These are phyloP conservation scores for Ibycter americanus DNA, from an alignment of 2,797 vertebrate genomes.

Conservation along the genomic window DNA sequence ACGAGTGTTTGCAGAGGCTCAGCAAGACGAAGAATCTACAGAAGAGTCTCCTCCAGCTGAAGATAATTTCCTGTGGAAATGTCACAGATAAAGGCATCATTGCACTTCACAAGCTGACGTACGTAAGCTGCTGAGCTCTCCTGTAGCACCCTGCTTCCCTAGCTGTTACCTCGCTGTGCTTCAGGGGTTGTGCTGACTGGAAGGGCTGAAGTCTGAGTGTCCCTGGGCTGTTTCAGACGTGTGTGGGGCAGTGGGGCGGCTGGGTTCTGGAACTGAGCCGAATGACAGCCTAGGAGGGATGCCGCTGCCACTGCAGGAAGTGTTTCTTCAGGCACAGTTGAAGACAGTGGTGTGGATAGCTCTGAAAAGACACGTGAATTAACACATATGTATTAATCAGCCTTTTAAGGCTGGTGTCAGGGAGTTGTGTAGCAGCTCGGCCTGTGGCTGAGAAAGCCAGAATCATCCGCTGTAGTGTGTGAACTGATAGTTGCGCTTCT, in stretches of 20 bases:
- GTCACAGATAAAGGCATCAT: slow-evolving; percentile 89
- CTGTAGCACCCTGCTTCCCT: background rate
- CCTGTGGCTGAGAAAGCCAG: background rate
- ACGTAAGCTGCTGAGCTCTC: background rate
- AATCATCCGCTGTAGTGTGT: fast-evolving
- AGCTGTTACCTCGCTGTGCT: fast-evolving
- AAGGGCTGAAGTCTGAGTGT: background rate
- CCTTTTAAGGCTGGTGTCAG: background rate
- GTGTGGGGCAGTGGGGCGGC: background rate
- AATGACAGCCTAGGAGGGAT: background rate
- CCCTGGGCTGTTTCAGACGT: fast-evolving
- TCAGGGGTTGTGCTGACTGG: background rate
- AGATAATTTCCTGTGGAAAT: slow-evolving; percentile 92
- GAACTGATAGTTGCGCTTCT: background rate
- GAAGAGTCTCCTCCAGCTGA: slow-evolving; percentile 82
- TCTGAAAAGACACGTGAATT: background rate
- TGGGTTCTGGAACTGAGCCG: background rate
- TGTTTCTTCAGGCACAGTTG: background rate
- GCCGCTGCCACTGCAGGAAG: background rate
- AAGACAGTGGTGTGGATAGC: background rate
- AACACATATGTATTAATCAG: background rate
- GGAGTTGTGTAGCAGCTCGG: background rate
- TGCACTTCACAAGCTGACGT: slow-evolving; percentile 86
- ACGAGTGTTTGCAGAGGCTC: slow-evolving; percentile 87
- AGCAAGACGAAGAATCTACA: slow-evolving; percentile 84